Base-by-base conservation (phyloP, 1,140 invertebrate genomes). In the Mylabris phalerata region DNA sequence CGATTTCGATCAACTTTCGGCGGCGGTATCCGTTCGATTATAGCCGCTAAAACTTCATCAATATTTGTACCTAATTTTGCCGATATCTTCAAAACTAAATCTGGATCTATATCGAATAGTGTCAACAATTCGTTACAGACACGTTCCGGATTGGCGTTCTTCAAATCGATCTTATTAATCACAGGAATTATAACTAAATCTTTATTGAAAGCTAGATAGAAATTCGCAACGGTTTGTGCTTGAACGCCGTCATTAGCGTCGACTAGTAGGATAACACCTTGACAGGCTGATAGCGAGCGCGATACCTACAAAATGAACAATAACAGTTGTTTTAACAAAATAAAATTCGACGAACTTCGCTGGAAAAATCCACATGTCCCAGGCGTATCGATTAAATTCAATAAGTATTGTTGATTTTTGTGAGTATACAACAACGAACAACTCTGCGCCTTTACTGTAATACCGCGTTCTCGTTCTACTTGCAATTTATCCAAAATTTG, bases 311-410 rank as follows among this genome's bases (percentile, higher is more conserved):
- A 63, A 59, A 32, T 42, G 9, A 42, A 4, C 4, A 5, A n/a
- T 42, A 42, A 6, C 4, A 4, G 0, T 10, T n/a, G 3, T 10
- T 42, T 11, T 42, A n/a, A 42, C 11, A 1, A 32, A n/a, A 32
- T 7, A 32, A 32, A 42, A 9, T 2, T 42, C 9, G 4, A 9
- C 5, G 4, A 1, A 98, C 96, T 82, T 99, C 96, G 78, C 93
- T 97, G 3, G 90, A 87, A 77, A 99, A 99, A 75, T 99, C 97
- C 9, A 98, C 95, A 82, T 99, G 97, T 25, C 97, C 97, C 97
- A 32, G 96, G 96, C 13, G 96, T 99, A 75, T 99, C 97, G 62
- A 98, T 98, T 3, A 98, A 80, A 77, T 98, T 99, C 1, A 98
- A 77, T n/a, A 98, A 75, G 78, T 95, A 96, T 41, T 80, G 71